These are phyloP conservation scores for Chrysomela aeneicollis DNA, from an alignment of 2,888 invertebrate genomes.

Conservation along the genomic window DNA sequence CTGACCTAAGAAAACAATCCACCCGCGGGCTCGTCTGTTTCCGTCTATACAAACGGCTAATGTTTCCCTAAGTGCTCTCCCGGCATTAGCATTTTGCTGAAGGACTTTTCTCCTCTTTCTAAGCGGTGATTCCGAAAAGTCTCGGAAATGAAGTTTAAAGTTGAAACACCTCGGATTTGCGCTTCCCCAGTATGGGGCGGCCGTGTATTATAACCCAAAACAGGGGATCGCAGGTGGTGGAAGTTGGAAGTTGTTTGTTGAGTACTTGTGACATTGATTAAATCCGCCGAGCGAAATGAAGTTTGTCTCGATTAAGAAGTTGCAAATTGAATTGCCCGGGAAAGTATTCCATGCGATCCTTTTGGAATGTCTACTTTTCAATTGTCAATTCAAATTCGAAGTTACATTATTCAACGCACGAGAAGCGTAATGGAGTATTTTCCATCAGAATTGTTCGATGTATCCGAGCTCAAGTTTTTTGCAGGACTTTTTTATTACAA, in stretches of 20 bases:
- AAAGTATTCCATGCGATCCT: not conserved
- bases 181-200: not conserved
- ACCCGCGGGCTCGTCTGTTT: not conserved
- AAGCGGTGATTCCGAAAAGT: slow-evolving; percentile 10
- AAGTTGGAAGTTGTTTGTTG: not conserved
- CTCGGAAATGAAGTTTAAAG: slow-evolving; percentile 24
- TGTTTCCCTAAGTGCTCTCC: slow-evolving; percentile 1
- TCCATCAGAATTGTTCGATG: too few relatives aligned
- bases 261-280: slow-evolving; percentile 23
- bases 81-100: slow-evolving; percentile 21
- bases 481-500: too few relatives aligned
- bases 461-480: too few relatives aligned
- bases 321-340: slow-evolving; percentile 6
- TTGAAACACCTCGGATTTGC: slow-evolving; percentile 21
- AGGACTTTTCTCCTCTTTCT: slow-evolving; percentile 9
- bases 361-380: not conserved
- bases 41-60: slow-evolving; percentile 15
- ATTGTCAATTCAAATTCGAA: not conserved
- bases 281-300: slow-evolving; percentile 23
- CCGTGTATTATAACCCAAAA: not conserved
- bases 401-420: not conserved
- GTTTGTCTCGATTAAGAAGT: slow-evolving; percentile 14
- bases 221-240: not conserved
- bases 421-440: too few relatives aligned
- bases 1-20: slow-evolving; percentile 18